Base-by-base conservation (phyloP, 2,888 invertebrate species). In the Diplazon laetatorius region DNA sequence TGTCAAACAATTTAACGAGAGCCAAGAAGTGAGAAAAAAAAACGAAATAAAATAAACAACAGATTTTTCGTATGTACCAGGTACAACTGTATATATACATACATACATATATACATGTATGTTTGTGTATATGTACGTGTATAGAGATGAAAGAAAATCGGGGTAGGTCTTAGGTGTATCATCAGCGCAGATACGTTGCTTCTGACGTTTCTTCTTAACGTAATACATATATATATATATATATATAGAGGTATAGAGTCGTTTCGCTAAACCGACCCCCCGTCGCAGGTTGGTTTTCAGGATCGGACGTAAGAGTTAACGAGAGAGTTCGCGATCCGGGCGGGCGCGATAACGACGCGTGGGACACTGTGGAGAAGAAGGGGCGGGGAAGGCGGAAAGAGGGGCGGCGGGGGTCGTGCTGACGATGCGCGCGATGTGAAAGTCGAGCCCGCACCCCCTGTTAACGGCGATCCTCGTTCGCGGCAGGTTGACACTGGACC, bases 401-500 rank as follows among this genome's bases (percentile, higher is more conserved):
- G 30, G 30, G 30, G 6, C 2, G 30, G 30, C 30, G 2, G 4
- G 30, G 30, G 30, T n/a, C n/a, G n/a, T n/a, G n/a, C n/a, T n/a
- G 30, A 30, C 30, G 30, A 30, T 30, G 30, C 6, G n/a, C 10
- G 46, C 35, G 59, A 59, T 37, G 42, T 62, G 37, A 66, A 66
- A 22, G 52, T 44, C 14, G 20, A 50, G 65, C 37, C 37, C n/a
- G n/a, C n/a, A 39, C 42, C 39, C 50, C 71, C 71, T 76, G 70
- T 76, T 76, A 76, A 66, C 71, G 60, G 30, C 10, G 62, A 39
- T 39, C 37, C 63, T 63, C 46, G 71, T 48, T 46, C 9, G 30
- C 55, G 63, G 62, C 65, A 77, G 68, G 62, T 72, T 68, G 77
- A 77, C 77, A 72, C 71, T 60, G 44, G 37, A 50, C 66, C n/a